These are phyloP conservation scores for Marasmarcha lunaedactyla DNA, from an alignment of 2,888 invertebrate species.

Conservation along the genomic window DNA sequence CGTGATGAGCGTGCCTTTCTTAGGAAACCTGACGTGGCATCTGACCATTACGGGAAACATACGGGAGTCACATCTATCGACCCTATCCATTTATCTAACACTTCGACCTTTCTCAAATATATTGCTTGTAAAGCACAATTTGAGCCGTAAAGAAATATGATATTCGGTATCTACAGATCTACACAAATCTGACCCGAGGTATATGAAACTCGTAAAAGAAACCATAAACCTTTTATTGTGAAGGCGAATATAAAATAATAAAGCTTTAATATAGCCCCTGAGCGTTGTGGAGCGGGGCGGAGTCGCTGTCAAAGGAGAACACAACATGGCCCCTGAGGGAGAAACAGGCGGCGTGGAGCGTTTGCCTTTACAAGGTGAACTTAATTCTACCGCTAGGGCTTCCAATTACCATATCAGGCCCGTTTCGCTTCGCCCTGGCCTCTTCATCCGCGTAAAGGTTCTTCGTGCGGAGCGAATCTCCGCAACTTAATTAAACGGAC, in stretches of 20 bases:
- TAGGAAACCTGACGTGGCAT: too few relatives aligned
- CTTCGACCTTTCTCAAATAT: too few relatives aligned
- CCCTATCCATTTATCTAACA: too few relatives aligned
- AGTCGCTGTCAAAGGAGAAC: conserved; percentile 24
- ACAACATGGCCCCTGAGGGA: conserved; percentile 19
- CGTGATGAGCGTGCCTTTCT: too few relatives aligned
- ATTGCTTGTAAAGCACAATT: too few relatives aligned
- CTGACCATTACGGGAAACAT: too few relatives aligned
- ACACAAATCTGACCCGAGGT: conserved; percentile 27
- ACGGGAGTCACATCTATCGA: too few relatives aligned
- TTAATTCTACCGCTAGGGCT: conserved; percentile 43
- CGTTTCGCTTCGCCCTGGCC: too few relatives aligned
- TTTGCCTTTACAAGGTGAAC: conserved; percentile 49
- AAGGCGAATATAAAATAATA: conserved; percentile 44
- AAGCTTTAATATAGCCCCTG: conserved; percentile 33
- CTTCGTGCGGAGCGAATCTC: conserved; percentile 28
- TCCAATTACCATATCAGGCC: too few relatives aligned
- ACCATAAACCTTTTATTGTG: conserved; percentile 51
- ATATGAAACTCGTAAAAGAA: conserved; percentile 44
- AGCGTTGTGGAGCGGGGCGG: conserved; percentile 20
- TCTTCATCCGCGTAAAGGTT: too few relatives aligned
- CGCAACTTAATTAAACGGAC: conserved; percentile 34
- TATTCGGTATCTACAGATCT: too few relatives aligned
- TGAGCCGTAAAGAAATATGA: too few relatives aligned
- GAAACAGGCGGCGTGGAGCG: conserved; percentile 12